Percentiles rank a stretch among this genome's conserved stretches.
These are phyloP conservation scores for Laothoe populi DNA, from an alignment of 2,888 invertebrate species.

Conservation along the genomic window DNA sequence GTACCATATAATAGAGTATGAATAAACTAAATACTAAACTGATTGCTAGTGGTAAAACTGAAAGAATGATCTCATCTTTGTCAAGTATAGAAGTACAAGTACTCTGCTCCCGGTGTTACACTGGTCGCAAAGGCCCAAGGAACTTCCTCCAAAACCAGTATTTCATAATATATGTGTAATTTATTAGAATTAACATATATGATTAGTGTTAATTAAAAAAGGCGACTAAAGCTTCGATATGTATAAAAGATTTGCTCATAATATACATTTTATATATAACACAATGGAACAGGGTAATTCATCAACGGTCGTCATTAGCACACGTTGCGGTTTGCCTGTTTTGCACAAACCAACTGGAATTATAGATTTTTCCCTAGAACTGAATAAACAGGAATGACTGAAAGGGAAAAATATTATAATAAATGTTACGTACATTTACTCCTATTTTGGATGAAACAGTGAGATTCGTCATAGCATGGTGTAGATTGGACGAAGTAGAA, in stretches of 20 bases:
- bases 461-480: no score
- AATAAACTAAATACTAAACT: no score
- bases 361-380: constrained; percentile 44
- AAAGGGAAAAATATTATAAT: constrained; percentile 42
- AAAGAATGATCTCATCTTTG: no score
- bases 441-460: no score
- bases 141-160: no score
- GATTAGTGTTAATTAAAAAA: neutral
- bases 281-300: constrained; percentile 21
- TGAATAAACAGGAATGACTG: constrained; percentile 42
- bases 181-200: neutral
- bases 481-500: no score
- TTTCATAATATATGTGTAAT: neutral
- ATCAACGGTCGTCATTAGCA: constrained; percentile 16
- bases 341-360: constrained; percentile 49
- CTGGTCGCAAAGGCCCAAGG: no score
- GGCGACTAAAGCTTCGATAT: neutral
- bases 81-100: no score
- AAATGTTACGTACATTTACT: constrained; percentile 1
- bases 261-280: constrained; percentile 11
- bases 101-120: no score
- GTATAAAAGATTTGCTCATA: neutral
- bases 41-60: no score
- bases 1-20: no score
- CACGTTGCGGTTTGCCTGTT: constrained; percentile 72